Evolutionary conservation across 2,888 invertebrate genomes (phyloP).

Genomic region (Drosophila colorata): DNA sequence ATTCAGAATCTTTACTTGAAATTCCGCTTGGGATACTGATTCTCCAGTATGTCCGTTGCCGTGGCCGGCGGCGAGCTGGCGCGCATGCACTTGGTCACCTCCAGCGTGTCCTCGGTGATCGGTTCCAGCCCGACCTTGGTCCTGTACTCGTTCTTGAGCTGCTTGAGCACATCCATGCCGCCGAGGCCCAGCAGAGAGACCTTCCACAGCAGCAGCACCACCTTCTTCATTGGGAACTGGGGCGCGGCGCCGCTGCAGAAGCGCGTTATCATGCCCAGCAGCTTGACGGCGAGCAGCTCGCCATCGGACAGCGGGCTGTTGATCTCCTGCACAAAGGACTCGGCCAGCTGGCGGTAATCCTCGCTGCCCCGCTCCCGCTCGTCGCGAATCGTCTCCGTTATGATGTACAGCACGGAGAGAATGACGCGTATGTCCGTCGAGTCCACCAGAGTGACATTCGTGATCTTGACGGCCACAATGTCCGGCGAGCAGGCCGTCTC

Average conservation of each 20-base stretch:
- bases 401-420: constrained; percentile 96
- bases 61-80: constrained; percentile 98
- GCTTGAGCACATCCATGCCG: constrained; percentile 93
- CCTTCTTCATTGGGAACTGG: constrained; percentile 99
- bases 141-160: constrained; percentile 90
- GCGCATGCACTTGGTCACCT: constrained; percentile 96
- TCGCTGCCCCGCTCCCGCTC: constrained; percentile 86
- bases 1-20: constrained; percentile 87
- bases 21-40: constrained; percentile 92
- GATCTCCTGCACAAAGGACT: constrained; percentile 88
- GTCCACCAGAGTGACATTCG: constrained; percentile 93
- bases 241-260: constrained; percentile 98
- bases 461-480: constrained; percentile 90
- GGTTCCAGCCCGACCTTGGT: constrained; percentile 90
- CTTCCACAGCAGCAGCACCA: constrained; percentile 97
- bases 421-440: constrained; percentile 96
- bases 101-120: constrained; percentile 96
- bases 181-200: constrained; percentile 96
- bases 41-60: constrained; percentile 94
- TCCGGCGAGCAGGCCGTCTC: constrained; percentile 91
- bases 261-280: constrained; percentile 97
- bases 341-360: constrained; percentile 86
- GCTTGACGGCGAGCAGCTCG: constrained; percentile 93
- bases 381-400: constrained; percentile 96
- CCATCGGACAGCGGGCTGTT: constrained; percentile 88